Percentiles rank a stretch among this genome's conserved stretches.
Evolutionary conservation across 2,797 vertebrate genomes (phyloP).

Genomic region (Lutjanus argentimaculatus): DNA sequence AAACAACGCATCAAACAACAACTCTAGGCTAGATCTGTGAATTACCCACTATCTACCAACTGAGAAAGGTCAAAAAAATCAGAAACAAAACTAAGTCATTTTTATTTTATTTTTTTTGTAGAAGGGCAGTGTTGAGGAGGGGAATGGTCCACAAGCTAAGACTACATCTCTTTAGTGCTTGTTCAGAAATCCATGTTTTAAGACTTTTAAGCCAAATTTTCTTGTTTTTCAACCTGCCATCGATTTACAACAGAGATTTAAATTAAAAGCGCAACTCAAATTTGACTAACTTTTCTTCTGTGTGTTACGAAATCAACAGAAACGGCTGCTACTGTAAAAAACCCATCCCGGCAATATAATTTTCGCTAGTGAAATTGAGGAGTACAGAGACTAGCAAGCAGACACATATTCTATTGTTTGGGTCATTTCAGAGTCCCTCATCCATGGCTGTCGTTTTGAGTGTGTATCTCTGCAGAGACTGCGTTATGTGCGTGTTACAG

Average conservation of each 20-base stretch:
- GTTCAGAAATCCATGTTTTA: slow-evolving; percentile 83
- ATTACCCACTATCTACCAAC: slow-evolving; percentile 82
- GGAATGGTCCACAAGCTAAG: slow-evolving; percentile 75
- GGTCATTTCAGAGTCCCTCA: slow-evolving; percentile 85
- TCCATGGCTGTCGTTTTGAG: slow-evolving; percentile 80
- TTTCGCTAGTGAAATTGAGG: slow-evolving; percentile 72
- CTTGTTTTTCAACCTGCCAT: slow-evolving; percentile 66
- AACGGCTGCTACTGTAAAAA: slow-evolving; percentile 69
- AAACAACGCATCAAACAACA: slow-evolving; percentile 90
- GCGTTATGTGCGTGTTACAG: slow-evolving; percentile 82
- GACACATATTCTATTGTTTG: slow-evolving; percentile 75
- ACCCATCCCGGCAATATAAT: slow-evolving; percentile 73
- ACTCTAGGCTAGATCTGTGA: slow-evolving; percentile 88
- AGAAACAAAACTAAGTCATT: slow-evolving; percentile 85
- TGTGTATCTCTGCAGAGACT: slow-evolving; percentile 76
- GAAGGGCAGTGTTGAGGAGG: slow-evolving; percentile 77
- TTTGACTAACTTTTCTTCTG: slow-evolving; percentile 59
- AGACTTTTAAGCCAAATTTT: slow-evolving; percentile 73
- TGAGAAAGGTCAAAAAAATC: slow-evolving; percentile 77
- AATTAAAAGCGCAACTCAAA: slow-evolving; percentile 73
- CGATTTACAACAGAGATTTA: slow-evolving; percentile 53
- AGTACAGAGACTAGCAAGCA: slow-evolving; percentile 76
- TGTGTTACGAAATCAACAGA: slow-evolving; percentile 75
- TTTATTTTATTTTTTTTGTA: slow-evolving; percentile 60
- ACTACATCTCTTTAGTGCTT: slow-evolving; percentile 78